Base-by-base conservation (phyloP, 2,888 invertebrate species). In the Coremacera marginata region DNA sequence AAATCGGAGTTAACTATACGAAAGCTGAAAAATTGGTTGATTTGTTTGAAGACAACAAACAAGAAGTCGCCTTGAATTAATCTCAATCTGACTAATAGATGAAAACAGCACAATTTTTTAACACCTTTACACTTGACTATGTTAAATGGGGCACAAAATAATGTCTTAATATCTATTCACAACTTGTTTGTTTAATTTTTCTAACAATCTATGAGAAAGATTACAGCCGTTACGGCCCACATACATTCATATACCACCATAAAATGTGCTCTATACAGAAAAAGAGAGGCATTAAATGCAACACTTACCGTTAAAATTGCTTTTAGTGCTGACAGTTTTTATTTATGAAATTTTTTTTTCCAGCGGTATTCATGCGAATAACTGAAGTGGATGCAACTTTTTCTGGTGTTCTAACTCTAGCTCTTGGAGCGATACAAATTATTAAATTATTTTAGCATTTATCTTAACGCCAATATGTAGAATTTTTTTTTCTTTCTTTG, bases 391-490 rank as follows among this genome's bases (percentile, higher is more conserved):
- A 44, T 34, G 25, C 63, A 27, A 8, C 27, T 63, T 27, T 44
- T 68, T 19, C 11, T 68, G 49, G 5, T 34, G 68, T 27, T 51
- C 7, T 19, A 11, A 51, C 31, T 49, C n/a, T 27, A 22, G 68
- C 51, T 25, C 16, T 25, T 31, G 11, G 16, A 31, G 16, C 11
- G 31, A 31, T n/a, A 31, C 2, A 62, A 60, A 62, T 22, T 37
- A 52, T 72, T 37, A 72, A 72, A 60, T 16, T 49, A 49, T 62
- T 60, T 62, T 60, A 72, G 31, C 62, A 37, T 72, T 72, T 72
- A 72, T 72, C 72, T 60, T 8, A 44, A 62, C 60, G 62, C 44
- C 62, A 37, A 49, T 72, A 62, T 27, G 72, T 19, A 22, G 62
- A 37, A 37, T 22, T 71, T 71, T 70, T n/a, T 63, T 8, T 14